phyloP scores from a whole-genome alignment of 2,797 vertebrate species.

The Galaxias olidus region DNA sequence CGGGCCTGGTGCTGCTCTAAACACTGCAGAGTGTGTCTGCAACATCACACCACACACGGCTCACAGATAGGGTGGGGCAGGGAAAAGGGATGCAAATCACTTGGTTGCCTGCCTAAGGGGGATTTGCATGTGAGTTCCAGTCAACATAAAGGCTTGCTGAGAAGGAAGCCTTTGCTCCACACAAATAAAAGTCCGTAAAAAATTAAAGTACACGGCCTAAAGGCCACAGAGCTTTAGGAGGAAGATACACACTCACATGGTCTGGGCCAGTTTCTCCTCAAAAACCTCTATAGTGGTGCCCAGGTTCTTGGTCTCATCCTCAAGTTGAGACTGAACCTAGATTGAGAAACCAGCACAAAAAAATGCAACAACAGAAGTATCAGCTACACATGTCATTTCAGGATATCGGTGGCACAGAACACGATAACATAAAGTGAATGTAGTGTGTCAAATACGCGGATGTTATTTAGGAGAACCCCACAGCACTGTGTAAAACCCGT shows the following conservation, averaged over 20 bases:
- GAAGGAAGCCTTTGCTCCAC: no score
- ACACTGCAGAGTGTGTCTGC: slow-evolving; percentile 29
- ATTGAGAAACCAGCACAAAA: not conserved
- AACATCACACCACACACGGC: slow-evolving; percentile 14
- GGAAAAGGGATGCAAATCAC: no score
- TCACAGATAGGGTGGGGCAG: slow-evolving; percentile 8
- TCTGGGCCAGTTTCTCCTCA: slow-evolving; percentile 73
- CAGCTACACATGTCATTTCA: not conserved
- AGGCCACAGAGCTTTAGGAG: no score
- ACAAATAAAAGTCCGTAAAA: no score
- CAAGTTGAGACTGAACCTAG: slow-evolving; percentile 79
- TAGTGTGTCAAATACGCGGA: no score
- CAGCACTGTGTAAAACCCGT: no score
- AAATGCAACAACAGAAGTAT: slow-evolving; percentile 1
- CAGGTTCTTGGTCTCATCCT: slow-evolving; percentile 76
- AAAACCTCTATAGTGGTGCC: slow-evolving; percentile 68
- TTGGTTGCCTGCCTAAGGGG: no score
- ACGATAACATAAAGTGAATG: no score
- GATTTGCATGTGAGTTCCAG: no score
- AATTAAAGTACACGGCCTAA: no score
- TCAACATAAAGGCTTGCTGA: no score
- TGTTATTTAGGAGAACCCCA: no score
- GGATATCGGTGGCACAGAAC: not conserved
- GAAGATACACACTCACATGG: slow-evolving; percentile 69
- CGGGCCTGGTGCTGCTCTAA: slow-evolving; percentile 18